Evolutionary conservation across 2,888 invertebrate genomes (phyloP).

Genomic region (Oithona nana): DNA sequence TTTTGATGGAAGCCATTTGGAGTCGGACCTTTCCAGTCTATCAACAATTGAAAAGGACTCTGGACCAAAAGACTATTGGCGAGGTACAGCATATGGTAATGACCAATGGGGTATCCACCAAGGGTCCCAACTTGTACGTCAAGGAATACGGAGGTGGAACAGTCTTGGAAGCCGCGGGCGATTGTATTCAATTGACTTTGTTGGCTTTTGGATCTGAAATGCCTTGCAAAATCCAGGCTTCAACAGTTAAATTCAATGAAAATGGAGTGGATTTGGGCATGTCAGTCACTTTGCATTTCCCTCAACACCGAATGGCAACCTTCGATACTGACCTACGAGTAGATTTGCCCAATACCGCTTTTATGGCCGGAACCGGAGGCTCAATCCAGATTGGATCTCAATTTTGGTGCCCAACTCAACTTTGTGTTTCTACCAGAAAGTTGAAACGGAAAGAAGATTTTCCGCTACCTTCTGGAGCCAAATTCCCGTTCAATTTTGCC

Average conservation of each 20-base stretch:
- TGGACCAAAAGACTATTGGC: slow-evolving; percentile 41
- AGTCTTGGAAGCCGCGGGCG: slow-evolving; percentile 54
- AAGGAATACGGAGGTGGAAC: slow-evolving; percentile 56
- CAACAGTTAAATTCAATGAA: slow-evolving; percentile 30
- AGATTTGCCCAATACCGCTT: slow-evolving; percentile 41
- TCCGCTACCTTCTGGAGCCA: not conserved
- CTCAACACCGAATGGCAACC: not conserved
- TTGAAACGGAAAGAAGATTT: not conserved
- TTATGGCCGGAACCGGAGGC: slow-evolving; percentile 48
- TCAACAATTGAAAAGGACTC: slow-evolving; percentile 42
- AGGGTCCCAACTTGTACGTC: slow-evolving; percentile 27
- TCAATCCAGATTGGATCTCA: slow-evolving; percentile 30
- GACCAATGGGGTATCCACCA: slow-evolving; percentile 39
- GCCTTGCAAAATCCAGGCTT: slow-evolving; percentile 45
- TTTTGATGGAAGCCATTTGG: slow-evolving; percentile 51
- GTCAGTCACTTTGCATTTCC: not conserved
- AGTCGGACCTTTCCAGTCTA: slow-evolving; percentile 64
- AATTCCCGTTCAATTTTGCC: slow-evolving; percentile 34
- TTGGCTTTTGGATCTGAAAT: slow-evolving; percentile 44
- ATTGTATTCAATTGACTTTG: slow-evolving; percentile 49
- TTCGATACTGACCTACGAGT: slow-evolving; percentile 27
- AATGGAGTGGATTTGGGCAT: not conserved
- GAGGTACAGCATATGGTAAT: slow-evolving; percentile 45
- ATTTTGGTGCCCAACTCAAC: not conserved
- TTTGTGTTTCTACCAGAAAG: not conserved